phyloP scores from a whole-genome alignment of 2,888 invertebrate species.

The Scaptodrosophila latifasciaeformis region DNA sequence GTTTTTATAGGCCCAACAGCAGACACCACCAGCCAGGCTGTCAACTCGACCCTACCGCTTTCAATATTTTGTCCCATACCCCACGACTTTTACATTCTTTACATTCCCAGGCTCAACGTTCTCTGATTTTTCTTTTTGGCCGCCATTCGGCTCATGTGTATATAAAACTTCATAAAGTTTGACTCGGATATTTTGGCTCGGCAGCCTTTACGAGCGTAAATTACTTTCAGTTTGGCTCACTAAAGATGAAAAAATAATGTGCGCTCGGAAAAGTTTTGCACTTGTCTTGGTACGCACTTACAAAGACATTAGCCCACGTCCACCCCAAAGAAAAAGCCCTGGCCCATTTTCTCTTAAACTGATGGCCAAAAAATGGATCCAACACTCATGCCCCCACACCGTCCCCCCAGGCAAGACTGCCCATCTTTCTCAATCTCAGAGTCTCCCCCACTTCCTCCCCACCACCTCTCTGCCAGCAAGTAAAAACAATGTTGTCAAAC shows the following conservation, averaged over 20 bases:
- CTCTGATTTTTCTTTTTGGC: conserved; percentile 17
- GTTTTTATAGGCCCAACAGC: conserved; percentile 66
- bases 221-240: conserved; percentile 71
- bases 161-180: conserved; percentile 70
- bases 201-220: conserved; percentile 70
- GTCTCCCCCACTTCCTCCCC: too few relatives aligned
- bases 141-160: conserved; percentile 25
- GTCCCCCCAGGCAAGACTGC: conserved; percentile 1
- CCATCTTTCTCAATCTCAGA: too few relatives aligned
- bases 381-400: neutral
- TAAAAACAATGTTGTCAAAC: conserved; percentile 38
- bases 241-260: conserved; percentile 72
- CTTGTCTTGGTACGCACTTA: conserved; percentile 58
- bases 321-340: too few relatives aligned
- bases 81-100: too few relatives aligned
- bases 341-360: too few relatives aligned
- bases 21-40: conserved; percentile 37
- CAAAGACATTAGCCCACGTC: conserved; percentile 60
- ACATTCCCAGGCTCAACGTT: neutral
- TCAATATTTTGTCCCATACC: neutral
- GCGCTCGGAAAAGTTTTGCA: conserved; percentile 64
- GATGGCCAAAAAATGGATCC: conserved; percentile 15
- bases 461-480: too few relatives aligned
- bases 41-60: neutral
- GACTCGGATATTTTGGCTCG: conserved; percentile 48